Percentiles rank a stretch among this genome's conserved stretches.
These are phyloP conservation scores for Himantopus leucocephalus DNA, from an alignment of 2,113 vertebrate genomes.

Conservation along the genomic window DNA sequence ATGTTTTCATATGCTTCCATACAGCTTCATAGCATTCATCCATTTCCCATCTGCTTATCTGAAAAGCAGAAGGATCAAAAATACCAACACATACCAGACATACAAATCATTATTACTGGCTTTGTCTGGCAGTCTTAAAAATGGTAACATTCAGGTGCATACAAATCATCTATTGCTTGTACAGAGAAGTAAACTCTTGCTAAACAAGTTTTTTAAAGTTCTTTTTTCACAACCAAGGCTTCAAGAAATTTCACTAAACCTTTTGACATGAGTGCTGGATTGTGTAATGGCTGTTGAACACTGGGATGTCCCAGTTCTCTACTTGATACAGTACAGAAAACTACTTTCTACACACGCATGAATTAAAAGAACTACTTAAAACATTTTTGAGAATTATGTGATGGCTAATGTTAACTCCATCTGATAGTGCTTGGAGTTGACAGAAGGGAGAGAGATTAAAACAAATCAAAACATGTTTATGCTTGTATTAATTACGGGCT, in stretches of 20 bases:
- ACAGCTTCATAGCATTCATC: conserved; percentile 4
- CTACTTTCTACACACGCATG: not conserved
- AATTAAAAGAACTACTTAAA: not conserved
- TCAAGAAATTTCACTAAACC: not conserved
- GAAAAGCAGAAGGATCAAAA: conserved; percentile 35
- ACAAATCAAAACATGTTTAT: not conserved
- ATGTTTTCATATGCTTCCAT: conserved; percentile 20
- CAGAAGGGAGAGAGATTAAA: not conserved
- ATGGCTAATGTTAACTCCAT: not conserved
- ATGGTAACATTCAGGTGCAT: not conserved
- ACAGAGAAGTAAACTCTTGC: not conserved
- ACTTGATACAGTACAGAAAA: not conserved
- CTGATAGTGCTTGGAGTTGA: not conserved
- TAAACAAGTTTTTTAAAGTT: not conserved
- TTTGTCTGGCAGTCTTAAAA: conserved; percentile 52
- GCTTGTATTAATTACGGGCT: not conserved
- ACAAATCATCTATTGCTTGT: not conserved
- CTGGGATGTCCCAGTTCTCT: not conserved
- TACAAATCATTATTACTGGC: conserved; percentile 34
- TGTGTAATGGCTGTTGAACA: not conserved
- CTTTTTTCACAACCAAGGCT: not conserved
- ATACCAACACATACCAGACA: conserved; percentile 27
- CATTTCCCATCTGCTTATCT: conserved; percentile 50
- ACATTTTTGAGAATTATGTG: not conserved
- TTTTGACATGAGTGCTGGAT: not conserved